Conservation (phyloP, 2,113 vertebrate species). For the Pleuronectes platessa region DNA sequence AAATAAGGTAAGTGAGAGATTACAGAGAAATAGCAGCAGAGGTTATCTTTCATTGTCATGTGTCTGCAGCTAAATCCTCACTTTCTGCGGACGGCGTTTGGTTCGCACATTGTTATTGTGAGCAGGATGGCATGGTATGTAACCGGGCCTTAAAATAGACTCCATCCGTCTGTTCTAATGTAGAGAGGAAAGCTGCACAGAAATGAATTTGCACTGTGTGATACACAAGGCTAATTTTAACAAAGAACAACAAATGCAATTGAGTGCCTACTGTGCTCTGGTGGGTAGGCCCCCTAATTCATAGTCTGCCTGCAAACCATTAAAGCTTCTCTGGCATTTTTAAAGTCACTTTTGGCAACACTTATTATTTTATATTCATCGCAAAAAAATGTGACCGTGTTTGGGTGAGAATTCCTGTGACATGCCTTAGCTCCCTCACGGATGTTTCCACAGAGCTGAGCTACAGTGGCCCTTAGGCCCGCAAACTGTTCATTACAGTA, state of each 20-base stretch:
- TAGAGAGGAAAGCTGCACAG: constrained; percentile 54
- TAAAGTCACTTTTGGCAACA: not conserved
- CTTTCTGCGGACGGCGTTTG: constrained; percentile 15
- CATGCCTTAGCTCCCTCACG: constrained; percentile 21
- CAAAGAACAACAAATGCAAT: constrained; percentile 67
- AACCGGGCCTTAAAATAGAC: constrained; percentile 68
- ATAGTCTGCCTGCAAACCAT: constrained; percentile 25
- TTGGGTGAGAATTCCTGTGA: constrained; percentile 16
- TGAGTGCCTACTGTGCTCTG: constrained; percentile 55
- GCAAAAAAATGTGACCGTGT: not conserved
- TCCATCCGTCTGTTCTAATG: constrained; percentile 44
- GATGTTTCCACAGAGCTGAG: constrained; percentile 55
- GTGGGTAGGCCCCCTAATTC: constrained; percentile 19
- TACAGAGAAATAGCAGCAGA: constrained; percentile 12
- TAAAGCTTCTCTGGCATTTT: not conserved
- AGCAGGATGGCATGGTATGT: constrained; percentile 42
- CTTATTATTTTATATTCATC: too few species aligned
- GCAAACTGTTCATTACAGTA: constrained; percentile 60
- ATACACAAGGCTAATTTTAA: constrained; percentile 72
- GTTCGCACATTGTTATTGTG: constrained; percentile 34
- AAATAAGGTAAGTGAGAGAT: constrained; percentile 73
- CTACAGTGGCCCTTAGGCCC: constrained; percentile 50
- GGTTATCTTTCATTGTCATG: constrained; percentile 12
- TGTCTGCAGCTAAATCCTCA: constrained; percentile 17
- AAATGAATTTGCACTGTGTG: constrained; percentile 67